These are phyloP conservation scores for Orgyia antiqua DNA, from an alignment of 2,888 invertebrate species.

Conservation along the genomic window DNA sequence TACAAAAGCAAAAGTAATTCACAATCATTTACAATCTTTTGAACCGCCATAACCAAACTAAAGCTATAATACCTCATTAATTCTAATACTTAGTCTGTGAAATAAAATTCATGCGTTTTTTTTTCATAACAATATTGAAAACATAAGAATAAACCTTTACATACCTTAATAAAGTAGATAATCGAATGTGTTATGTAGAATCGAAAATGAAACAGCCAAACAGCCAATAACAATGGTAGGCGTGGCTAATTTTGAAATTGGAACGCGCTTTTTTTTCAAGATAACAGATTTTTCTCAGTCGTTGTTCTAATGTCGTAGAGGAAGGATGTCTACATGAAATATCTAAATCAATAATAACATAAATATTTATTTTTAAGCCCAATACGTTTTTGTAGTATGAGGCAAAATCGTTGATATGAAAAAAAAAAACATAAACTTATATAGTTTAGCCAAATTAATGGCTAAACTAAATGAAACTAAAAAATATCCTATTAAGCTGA, in stretches of 20 bases:
- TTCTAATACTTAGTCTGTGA: constrained; percentile 31
- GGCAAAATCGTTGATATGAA: too few species aligned
- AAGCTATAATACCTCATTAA: constrained; percentile 24
- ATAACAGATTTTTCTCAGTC: constrained; percentile 48
- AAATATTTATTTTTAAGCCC: too few species aligned
- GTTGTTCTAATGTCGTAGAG: constrained; percentile 25
- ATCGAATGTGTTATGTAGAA: constrained; percentile 15
- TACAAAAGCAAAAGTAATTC: constrained; percentile 6
- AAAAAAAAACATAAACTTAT: too few species aligned
- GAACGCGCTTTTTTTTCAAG: constrained; percentile 60
- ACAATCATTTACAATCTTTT: constrained; percentile 15
- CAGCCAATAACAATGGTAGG: constrained; percentile 68
- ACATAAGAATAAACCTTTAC: constrained; percentile 8
- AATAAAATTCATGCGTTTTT: constrained; percentile 42
- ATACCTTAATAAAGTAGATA: constrained; percentile 1
- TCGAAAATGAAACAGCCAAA: constrained; percentile 25
- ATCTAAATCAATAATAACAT: too few species aligned
- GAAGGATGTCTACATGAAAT: too few species aligned
- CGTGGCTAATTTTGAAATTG: constrained; percentile 68
- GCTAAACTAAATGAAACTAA: too few species aligned
- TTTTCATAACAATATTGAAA: constrained; percentile 15
- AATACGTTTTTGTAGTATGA: too few species aligned
- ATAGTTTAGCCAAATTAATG: too few species aligned
- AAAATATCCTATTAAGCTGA: too few species aligned
- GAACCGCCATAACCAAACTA: constrained; percentile 20